Percentiles rank a stretch among this genome's conserved stretches.
Evolutionary conservation across 2,888 invertebrate species (phyloP).

Genomic region (Orchestes rusci): DNA sequence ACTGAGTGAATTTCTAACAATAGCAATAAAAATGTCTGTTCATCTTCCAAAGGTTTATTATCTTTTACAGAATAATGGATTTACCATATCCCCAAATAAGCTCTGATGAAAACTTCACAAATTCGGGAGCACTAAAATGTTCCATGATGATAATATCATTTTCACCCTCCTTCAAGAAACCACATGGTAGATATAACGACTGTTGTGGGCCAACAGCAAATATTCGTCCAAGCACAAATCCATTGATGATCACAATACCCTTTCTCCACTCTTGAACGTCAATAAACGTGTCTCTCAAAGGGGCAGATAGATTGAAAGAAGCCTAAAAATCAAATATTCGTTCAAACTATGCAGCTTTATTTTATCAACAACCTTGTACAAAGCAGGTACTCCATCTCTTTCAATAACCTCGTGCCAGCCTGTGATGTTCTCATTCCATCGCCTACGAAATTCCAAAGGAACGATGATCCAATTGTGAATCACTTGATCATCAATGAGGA

Average conservation of each 20-base stretch:
- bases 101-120: constrained; percentile 32
- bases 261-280: constrained; percentile 76
- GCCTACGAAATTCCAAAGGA: constrained; percentile 46
- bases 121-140: constrained; percentile 33
- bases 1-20: too few relatives aligned
- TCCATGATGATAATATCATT: constrained; percentile 40
- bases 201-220: constrained; percentile 71
- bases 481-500: constrained; percentile 39
- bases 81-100: constrained; percentile 29
- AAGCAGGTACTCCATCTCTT: constrained; percentile 49
- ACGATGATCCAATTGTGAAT: constrained; percentile 41
- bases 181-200: constrained; percentile 74
- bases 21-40: too few relatives aligned
- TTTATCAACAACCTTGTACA: too few relatives aligned
- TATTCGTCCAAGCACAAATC: constrained; percentile 78
- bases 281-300: constrained; percentile 67
- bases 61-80: too few relatives aligned
- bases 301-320: constrained; percentile 12
- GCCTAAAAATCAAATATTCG: constrained; percentile 10
- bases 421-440: constrained; percentile 38
- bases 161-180: constrained; percentile 53
- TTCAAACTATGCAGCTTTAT: too few relatives aligned
- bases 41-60: too few relatives aligned
- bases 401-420: constrained; percentile 61
- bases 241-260: constrained; percentile 78